phyloP scores from a whole-genome alignment of 2,113 vertebrate species.

The Otis tarda region DNA sequence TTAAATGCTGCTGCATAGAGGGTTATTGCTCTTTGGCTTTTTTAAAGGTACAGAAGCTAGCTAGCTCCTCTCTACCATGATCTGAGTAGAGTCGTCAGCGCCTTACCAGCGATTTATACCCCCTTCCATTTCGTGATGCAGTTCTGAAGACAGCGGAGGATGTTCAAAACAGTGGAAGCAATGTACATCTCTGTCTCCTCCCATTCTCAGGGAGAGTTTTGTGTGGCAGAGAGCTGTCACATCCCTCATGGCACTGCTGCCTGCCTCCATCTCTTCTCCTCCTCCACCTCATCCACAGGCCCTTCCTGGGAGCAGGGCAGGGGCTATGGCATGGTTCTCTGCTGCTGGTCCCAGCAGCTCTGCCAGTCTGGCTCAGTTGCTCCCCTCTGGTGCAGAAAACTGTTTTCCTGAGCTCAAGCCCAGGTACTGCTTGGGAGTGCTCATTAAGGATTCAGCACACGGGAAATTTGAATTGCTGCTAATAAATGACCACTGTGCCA shows the following conservation, averaged over 20 bases:
- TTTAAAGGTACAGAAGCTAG: neutral
- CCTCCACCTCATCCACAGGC: neutral
- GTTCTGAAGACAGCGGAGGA: neutral
- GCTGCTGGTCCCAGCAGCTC: neutral
- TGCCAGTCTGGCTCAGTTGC: neutral
- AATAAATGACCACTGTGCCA: constrained; percentile 1
- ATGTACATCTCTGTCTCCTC: neutral
- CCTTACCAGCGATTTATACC: too few relatives aligned
- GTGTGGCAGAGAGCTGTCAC: neutral
- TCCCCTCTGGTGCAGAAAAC: neutral
- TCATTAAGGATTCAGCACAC: neutral
- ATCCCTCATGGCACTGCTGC: accelerated
- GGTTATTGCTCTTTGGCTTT: neutral
- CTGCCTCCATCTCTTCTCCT: neutral
- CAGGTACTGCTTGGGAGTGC: neutral
- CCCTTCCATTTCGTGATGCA: neutral
- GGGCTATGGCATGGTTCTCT: neutral
- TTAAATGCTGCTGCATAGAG: neutral
- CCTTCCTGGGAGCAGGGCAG: neutral
- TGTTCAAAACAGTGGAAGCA: neutral
- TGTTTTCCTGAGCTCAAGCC: accelerated
- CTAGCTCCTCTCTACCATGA: neutral
- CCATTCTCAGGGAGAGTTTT: neutral
- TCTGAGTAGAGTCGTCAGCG: neutral
- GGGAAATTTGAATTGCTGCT: neutral